Evolutionary conservation across 2,113 vertebrate genomes (phyloP), one percentile per base, ranked within the genome.

Genomic region (Sporophila hypoxantha): DNA sequence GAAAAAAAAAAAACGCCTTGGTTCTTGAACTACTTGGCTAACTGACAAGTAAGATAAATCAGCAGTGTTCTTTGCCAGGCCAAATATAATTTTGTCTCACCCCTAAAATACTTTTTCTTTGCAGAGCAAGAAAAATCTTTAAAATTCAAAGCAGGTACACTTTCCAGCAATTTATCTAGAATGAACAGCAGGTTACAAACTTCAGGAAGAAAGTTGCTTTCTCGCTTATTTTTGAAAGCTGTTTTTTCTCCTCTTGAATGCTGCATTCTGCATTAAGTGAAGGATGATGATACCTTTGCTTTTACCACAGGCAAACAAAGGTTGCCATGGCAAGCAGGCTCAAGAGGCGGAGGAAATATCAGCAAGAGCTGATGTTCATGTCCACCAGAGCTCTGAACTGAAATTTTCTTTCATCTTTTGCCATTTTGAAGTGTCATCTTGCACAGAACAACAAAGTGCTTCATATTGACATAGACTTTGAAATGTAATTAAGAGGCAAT

Each of bases 331-430:
- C 56, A 65, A 97, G 85, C 47, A 65, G 44, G 68, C 55, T 76
- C 80, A 77, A 81, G 87, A 88, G 83, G 90, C 19, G 2, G 80
- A 90, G 92, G 78, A 91, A 95, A 91, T 36, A 67, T 44, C 84
- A 74, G 68, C 53, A 56, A 93, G 69, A 68, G 75, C 64, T 76
- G 90, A 88, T 59, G 77, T 85, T 91, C 73, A 26, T 68, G 85
- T 92, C 76, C 77, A 94, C 87, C 50, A 56, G 90, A 85, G 91
- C 93, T 37, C 64, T 36, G 84, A 90, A 90, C 68, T 73, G 90
- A 96, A 96, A 95, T 94, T 95, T 96, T 96, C 95, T 97, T 95
- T 97, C 96, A 97, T 97, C 95, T 95, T 94, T 88, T 92, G 76
- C 79, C 95, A 93, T 95, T 93, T 96, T 96, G 93, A 94, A 94